Evolutionary conservation across 1,140 invertebrate genomes (phyloP), one percentile per base, ranked within the genome.

Genomic region (Drosophila pachea): DNA sequence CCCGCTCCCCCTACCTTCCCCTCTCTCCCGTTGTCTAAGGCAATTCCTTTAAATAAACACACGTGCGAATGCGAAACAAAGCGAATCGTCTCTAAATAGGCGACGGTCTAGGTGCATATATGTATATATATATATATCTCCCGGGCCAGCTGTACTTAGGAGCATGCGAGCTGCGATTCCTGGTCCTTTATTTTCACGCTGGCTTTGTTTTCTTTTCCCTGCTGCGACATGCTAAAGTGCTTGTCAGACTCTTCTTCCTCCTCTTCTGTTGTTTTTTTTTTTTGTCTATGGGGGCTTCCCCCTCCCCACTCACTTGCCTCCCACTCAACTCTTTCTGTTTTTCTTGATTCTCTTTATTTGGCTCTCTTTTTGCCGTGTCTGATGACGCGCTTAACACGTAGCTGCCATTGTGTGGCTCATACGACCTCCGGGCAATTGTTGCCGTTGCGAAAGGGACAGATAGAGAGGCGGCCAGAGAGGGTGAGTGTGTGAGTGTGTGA

Each of bases 41-140:
- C 81, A 86, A 86, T 86, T 83, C 82, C 81, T 86, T 86, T 86
- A 86, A 86, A 86, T 86, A 86, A 86, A 86, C 81, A 86, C 82
- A 86, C 82, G 78, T 83, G 79, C 79, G 71, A 82, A 73, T 70
- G 75, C 73, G 61, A 67, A 62, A 71, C 49, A 78, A 75, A 73
- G 49, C 45, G 61, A 54, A 48, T 22, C 77, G 50, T 63, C 69
- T 73, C 79, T 84, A 83, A 83, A 86, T 84, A 86, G 79, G 76
- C 66, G 50, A 76, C 63, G 52, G 73, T 84, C 79, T 76, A 52
- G 71, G 33, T 68, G 7, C 22, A 52, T 43, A 14, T 35, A 33
- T 50, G 7, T 31, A 38, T 35, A 32, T 40, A 12, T 35, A 43
- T 29, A 31, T 40, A 29, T 47, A 49, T 56, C 5, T 58, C 58